Conservation (phyloP, 2,888 invertebrate genomes). For the Lasius fuliginosus region DNA sequence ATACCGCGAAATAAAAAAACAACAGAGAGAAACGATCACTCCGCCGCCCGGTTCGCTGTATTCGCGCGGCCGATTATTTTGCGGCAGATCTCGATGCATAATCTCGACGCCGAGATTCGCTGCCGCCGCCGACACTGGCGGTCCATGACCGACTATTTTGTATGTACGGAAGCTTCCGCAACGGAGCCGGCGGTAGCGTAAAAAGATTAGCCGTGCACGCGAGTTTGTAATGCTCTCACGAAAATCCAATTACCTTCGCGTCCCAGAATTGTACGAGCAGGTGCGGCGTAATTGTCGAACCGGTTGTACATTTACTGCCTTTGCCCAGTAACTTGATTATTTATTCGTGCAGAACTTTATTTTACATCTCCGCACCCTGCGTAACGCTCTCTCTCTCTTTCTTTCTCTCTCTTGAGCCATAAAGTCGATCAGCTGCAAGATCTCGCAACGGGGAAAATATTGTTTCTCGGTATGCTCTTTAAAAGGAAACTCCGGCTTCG, state of each 20-base stretch:
- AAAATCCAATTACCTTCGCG: conserved; percentile 68
- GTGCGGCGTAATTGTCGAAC: conserved; percentile 62
- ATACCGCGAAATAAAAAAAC: neutral
- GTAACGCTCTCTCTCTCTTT: neutral
- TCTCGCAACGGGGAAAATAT: conserved; percentile 36
- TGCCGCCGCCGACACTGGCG: conserved; percentile 8
- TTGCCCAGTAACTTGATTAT: conserved; percentile 54
- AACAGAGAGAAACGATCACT: neutral
- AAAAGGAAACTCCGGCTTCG: conserved; percentile 32
- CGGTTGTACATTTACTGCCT: conserved; percentile 57
- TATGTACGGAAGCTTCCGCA: conserved; percentile 31
- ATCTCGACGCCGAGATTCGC: conserved; percentile 19
- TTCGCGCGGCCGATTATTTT: conserved; percentile 21
- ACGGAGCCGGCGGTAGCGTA: conserved; percentile 58
- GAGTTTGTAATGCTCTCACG: conserved; percentile 55
- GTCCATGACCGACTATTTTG: conserved; percentile 39
- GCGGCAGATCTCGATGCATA: conserved; percentile 15
- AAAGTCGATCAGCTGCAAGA: conserved; percentile 11
- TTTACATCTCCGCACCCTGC: conserved; percentile 36
- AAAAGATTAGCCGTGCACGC: conserved; percentile 69
- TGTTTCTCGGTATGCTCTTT: conserved; percentile 37
- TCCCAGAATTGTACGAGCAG: conserved; percentile 54
- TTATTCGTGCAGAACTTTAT: conserved; percentile 52
- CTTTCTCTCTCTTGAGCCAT: neutral
- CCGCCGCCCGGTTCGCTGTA: neutral